Evolutionary conservation across 2,113 vertebrate genomes (phyloP), one percentile per base, ranked within the genome.

Genomic region (Notarius quadriscutis): DNA sequence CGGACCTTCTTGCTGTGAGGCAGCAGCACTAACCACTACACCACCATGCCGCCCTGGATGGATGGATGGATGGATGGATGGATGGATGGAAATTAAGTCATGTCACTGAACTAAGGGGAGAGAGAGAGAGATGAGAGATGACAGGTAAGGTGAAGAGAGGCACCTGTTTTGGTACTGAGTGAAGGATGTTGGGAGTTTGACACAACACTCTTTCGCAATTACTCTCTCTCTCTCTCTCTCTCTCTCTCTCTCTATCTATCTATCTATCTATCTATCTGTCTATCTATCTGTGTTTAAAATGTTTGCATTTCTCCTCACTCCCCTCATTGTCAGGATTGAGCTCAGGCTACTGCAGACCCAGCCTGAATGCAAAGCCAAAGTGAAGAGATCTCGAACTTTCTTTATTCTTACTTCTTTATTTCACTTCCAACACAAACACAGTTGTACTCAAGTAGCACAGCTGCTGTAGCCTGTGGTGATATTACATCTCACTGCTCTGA

Each of bases 131-230:
- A 58, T 58, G 17, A 14, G 55, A 7, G n/a, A 14, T 62, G 57
- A 51, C 48, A 85, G 69, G 50, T 55, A 75, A 53, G 57, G 86
- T 41, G 67, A 80, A 87, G 67, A 77, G 81, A 83, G 53, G 69
- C 69, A 87, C 81, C 69, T 83, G 86, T 53, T 74, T 82, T 69
- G 51, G 85, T 63, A 69, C 48, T 18, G 53, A 87, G 34, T 84
- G 62, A 78, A 65, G 25, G 30, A 87, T 84, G 58, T 83, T 84
- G 72, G 72, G 58, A 78, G 75, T 83, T 74, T 84, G 87, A 84
- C 71, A 84, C 94, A 95, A 95, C 27, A 67, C n/a, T 62, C n/a
- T 2, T 9, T 17, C 18, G 14, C 12, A 50, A 30, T 18, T 7
- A 50, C 5, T 78, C 75, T 79, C 51, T 79, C 75, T 79, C 51